Evolutionary conservation across 1,140 invertebrate genomes (phyloP), one percentile per base, ranked within the genome.

Genomic region (Mya arenaria): DNA sequence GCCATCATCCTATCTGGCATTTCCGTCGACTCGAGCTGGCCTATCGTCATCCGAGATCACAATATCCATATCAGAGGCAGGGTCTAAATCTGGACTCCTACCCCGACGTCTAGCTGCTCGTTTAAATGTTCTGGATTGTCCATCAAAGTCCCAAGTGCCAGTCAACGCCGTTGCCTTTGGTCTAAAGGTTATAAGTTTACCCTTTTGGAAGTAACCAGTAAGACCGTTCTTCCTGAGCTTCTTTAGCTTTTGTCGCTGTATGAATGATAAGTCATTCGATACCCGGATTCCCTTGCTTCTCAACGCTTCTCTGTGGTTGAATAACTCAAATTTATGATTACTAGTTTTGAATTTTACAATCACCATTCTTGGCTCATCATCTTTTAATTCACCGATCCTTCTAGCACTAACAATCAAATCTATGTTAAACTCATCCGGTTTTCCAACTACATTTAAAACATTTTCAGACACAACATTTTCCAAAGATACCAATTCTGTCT

Each of bases 401-500:
- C 25, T 48, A 71, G 28, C 44, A 71, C 28, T 55, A 4, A 30
- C 19, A 4, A 71, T 52, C 10, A 0, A 17, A 6, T 25, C 19
- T 15, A n/a, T 15, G 32, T 71, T 68, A 41, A 39, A 28, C 36
- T n/a, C 17, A 41, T 68, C 65, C 13, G 36, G 65, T 41, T 68
- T 52, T n/a, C 48, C 48, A 23, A 52, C 25, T n/a, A 52, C 48
- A 52, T 52, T 23, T 17, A 52, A 52, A 13, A 68, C 65, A 41
- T 41, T 68, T 25, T 68, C 65, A 41, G 23, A 13, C 23, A 68
- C 23, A 17, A 68, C 37, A 41, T 13, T 15, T 37, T 68, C 32
- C 65, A 68, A 68, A 68, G 36, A 41, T 68, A n/a, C 23, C 17
- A 68, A n/a, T n/a, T 68, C 65, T 39, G 65, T n/a, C 65, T 41